Base-by-base conservation (phyloP, 2,888 invertebrate genomes). In the Idaea dimidiata region DNA sequence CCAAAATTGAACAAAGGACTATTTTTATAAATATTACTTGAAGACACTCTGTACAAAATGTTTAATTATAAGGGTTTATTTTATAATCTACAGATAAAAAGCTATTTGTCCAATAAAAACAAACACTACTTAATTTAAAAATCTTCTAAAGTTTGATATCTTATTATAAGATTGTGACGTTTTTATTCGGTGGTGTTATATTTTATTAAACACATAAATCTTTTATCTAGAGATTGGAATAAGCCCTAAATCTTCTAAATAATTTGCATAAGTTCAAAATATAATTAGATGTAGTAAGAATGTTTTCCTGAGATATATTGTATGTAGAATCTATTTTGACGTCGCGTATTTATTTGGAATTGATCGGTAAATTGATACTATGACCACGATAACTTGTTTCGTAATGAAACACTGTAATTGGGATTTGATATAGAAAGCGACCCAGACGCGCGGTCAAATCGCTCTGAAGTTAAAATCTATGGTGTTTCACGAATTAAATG, bases 241-340 rank as follows among this genome's bases (percentile, higher is more conserved):
- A 24, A 24, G 24, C 24, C 24, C 24, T 24, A 10, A 43, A 43
- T 43, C 8, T 43, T 43, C 10, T 43, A 43, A 43, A 43, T 43
- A 43, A 43, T 43, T 43, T 43, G 6, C 43, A 43, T 43, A 43
- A 7, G 43, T 43, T 43, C 43, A 43, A 43, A 43, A 43, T 43
- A 43, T 43, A 10, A 43, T 43, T 43, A 43, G 43, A 43, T 10
- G 10, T 43, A 43, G 33, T 33, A 33, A 33, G 43, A 43, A 72
- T 74, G 74, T 74, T 66, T 67, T 69, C 73, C 62, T 67, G 62
- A 66, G 70, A 72, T 66, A 68, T 70, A 65, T 75, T 43, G 8
- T 43, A 43, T 43, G 43, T 43, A 43, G 43, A 72, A 74, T 81
- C 72, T 88, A 87, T 88, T 88, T 88, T 87, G 83, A 81, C 83